phyloP scores from a whole-genome alignment of 64 coral and sea anemone genomes.

The Catalaphyllia jardinei region DNA sequence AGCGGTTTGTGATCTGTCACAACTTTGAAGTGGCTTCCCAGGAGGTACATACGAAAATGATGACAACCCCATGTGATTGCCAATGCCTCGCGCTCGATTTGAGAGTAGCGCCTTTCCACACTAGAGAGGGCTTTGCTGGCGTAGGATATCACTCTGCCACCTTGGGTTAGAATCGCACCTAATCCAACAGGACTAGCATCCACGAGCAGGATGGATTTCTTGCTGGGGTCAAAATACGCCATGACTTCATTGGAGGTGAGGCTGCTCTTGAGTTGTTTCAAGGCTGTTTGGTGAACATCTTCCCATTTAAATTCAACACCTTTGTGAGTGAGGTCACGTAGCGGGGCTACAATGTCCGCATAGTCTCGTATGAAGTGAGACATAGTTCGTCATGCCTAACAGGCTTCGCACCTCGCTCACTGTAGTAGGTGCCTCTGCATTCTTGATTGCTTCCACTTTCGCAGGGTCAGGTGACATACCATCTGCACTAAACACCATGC shows the following conservation, averaged over 20 bases:
- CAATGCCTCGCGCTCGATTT: conserved; percentile 52
- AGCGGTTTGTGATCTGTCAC: conserved; percentile 45
- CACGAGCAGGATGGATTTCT: conserved; percentile 13
- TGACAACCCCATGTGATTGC: conserved; percentile 53
- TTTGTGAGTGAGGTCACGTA: conserved; percentile 42
- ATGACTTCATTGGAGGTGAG: conserved; percentile 48
- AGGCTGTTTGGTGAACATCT: conserved; percentile 31
- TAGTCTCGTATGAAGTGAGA: conserved; percentile 58
- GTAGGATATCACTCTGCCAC: conserved; percentile 41
- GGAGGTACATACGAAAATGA: conserved; percentile 52
- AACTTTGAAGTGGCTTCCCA: conserved; percentile 49
- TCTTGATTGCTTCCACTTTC: conserved; percentile 18
- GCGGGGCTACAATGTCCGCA: conserved; percentile 32
- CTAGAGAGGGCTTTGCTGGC: conserved; percentile 49
- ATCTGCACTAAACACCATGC: conserved; percentile 20
- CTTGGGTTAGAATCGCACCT: conserved; percentile 13
- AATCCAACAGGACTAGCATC: conserved; percentile 55
- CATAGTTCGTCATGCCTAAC: conserved; percentile 39
- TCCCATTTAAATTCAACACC: conserved; percentile 30
- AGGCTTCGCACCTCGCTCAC: too few relatives aligned
- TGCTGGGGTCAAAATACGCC: conserved; percentile 36
- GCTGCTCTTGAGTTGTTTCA: conserved; percentile 29
- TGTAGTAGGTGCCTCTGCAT: too few relatives aligned
- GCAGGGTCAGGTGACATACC: conserved; percentile 30
- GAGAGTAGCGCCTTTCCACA: conserved; percentile 38